Evolutionary conservation across 2,797 vertebrate genomes (phyloP).

Genomic region (Okamejei kenojei): DNA sequence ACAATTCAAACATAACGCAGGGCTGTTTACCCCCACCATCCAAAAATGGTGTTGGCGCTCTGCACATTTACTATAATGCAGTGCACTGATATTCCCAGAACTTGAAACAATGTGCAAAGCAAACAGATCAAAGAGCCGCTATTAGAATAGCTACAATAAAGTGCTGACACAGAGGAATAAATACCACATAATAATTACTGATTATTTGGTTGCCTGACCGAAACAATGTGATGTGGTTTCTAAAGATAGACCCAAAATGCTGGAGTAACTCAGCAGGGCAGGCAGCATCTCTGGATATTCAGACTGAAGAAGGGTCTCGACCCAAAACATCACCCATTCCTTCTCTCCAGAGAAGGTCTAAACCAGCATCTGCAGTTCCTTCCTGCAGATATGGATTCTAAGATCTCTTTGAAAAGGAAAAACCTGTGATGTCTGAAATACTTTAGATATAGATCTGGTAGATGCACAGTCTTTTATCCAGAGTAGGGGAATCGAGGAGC

Average conservation of each 20-base stretch:
- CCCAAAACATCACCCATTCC: too few species aligned
- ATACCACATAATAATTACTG: neutral
- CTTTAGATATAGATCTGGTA: neutral
- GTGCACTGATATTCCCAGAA: neutral
- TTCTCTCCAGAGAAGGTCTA: too few species aligned
- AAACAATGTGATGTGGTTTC: neutral
- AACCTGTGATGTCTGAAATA: neutral
- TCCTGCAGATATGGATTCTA: neutral
- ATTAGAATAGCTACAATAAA: neutral
- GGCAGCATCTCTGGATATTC: too few species aligned
- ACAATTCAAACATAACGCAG: neutral
- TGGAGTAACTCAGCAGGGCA: too few species aligned
- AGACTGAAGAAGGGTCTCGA: too few species aligned
- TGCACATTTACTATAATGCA: neutral
- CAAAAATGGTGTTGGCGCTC: neutral
- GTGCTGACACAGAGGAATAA: neutral
- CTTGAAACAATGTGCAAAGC: neutral
- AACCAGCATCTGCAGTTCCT: too few species aligned
- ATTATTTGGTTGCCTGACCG: neutral
- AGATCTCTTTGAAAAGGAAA: neutral
- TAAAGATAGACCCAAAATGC: neutral
- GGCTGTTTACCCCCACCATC: too few species aligned
- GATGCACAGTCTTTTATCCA: too few species aligned
- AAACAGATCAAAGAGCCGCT: neutral
- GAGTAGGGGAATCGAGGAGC: too few species aligned